These are phyloP conservation scores for Hystrix cristata DNA, from an alignment of 2,113 vertebrate species.

Conservation along the genomic window DNA sequence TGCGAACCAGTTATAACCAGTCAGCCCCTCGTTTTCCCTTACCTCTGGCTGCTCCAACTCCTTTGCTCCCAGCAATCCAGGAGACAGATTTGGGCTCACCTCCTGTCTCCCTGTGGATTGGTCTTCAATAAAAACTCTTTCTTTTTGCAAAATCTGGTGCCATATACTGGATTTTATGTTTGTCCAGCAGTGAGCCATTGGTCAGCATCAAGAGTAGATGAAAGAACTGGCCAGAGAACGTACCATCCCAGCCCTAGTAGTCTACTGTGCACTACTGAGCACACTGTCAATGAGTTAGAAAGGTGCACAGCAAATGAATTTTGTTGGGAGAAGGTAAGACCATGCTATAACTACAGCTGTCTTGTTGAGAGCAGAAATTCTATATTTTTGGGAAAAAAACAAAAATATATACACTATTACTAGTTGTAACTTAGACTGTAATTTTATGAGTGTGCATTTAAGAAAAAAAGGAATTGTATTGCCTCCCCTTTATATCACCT, in stretches of 20 bases:
- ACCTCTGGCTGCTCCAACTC: not conserved
- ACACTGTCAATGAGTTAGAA: not conserved
- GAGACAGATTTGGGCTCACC: not conserved
- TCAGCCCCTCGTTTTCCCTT: not conserved
- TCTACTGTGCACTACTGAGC: not conserved
- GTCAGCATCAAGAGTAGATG: not conserved
- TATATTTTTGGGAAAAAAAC: not conserved
- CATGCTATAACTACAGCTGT: not conserved
- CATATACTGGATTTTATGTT: not conserved
- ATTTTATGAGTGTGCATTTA: not conserved
- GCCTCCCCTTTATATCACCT: not conserved
- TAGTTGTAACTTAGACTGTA: not conserved
- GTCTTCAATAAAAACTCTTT: not conserved
- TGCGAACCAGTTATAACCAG: not conserved
- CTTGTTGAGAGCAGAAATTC: not conserved
- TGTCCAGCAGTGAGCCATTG: not conserved
- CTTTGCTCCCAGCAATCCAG: not conserved
- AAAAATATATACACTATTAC: not conserved
- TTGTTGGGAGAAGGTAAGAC: not conserved
- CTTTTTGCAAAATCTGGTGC: not conserved
- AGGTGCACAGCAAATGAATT: not conserved
- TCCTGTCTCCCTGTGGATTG: not conserved
- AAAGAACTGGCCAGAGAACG: not conserved
- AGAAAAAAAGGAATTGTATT: constrained; percentile 41
- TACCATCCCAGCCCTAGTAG: not conserved